Evolutionary conservation across 92 coral and sea anemone species (phyloP).

Genomic region (Hydrozoanthus gracilis): DNA sequence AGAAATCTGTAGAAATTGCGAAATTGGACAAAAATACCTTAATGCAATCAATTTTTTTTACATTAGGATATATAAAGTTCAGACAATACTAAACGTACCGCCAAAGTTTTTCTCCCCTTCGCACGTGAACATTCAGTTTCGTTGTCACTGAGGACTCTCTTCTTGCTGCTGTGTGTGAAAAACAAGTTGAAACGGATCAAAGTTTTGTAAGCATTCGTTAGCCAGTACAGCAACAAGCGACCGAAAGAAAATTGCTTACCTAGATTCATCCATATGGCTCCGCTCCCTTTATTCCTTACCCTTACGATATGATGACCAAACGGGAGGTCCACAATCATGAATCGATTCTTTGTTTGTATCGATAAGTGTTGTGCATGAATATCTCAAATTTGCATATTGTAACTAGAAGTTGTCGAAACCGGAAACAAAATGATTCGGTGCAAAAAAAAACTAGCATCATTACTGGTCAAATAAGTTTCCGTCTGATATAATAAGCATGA

Average conservation of each 20-base stretch:
- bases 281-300: neutral
- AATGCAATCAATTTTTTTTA: too few species aligned
- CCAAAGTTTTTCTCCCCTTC: neutral
- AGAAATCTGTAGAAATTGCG: neutral
- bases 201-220: neutral
- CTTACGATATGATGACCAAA: too few species aligned
- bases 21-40: too few species aligned
- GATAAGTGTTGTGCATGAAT: neutral
- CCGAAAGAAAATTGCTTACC: neutral
- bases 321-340: neutral
- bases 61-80: neutral
- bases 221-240: too few species aligned
- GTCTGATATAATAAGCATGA: too few species aligned
- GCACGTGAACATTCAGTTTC: neutral
- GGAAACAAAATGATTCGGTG: too few species aligned
- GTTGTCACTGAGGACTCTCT: neutral
- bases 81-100: neutral
- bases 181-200: neutral
- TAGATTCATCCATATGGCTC: neutral
- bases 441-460: too few species aligned
- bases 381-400: neutral
- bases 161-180: neutral
- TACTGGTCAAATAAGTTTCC: too few species aligned
- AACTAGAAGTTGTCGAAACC: too few species aligned
- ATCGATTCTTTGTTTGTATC: neutral